A percentile compares a stretch with the other conserved stretches of the same genome.
Conservation (phyloP, 2,113 vertebrate species). For the Eudyptes chrysolophus region DNA sequence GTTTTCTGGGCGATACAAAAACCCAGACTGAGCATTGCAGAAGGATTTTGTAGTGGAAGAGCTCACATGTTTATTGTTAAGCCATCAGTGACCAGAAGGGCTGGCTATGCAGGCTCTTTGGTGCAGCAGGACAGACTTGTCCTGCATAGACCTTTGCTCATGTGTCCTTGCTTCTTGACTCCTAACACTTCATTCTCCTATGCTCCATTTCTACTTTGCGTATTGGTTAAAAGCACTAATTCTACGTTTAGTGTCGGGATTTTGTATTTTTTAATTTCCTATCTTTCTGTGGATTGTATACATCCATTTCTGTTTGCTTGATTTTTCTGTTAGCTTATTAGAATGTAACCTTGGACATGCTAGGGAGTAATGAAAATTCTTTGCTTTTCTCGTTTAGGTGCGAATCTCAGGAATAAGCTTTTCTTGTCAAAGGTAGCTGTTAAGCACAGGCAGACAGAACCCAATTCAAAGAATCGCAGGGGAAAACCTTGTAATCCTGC, state of each 20-base stretch:
- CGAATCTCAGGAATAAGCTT: background rate
- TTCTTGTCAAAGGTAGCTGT: background rate
- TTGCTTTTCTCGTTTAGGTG: background rate
- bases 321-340: background rate
- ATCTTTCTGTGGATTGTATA: background rate
- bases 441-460: background rate
- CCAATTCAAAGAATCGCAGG: background rate
- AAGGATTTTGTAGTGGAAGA: background rate
- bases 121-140: background rate
- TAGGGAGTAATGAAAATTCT: background rate
- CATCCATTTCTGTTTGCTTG: background rate
- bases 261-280: background rate
- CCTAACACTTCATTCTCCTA: background rate
- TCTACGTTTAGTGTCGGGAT: background rate
- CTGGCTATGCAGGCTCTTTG: too few relatives aligned
- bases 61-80: rapidly evolving
- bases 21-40: too few relatives aligned
- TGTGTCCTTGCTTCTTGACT: background rate
- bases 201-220: background rate
- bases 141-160: background rate
- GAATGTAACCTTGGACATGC: background rate
- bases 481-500: background rate
- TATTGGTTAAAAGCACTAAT: background rate
- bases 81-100: background rate
- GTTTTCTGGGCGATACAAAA: background rate